These are phyloP conservation scores for Agraylea sexmaculata DNA, from an alignment of 1,140 invertebrate species.

Conservation along the genomic window DNA sequence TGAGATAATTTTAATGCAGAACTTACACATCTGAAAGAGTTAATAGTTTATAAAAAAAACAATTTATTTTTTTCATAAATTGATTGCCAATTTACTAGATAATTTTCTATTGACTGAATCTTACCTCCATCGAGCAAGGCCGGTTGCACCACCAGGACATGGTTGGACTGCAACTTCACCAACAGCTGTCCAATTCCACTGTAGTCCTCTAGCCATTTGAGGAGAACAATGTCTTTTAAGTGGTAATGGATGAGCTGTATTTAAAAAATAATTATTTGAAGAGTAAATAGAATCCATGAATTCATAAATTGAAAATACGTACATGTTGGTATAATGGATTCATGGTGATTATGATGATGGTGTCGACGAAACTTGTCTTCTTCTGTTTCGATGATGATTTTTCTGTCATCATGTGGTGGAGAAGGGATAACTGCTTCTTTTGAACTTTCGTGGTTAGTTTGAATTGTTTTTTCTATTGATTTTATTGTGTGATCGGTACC, in stretches of 20 bases:
- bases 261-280: conserved; percentile 3
- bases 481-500: no score
- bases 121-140: conserved; percentile 70
- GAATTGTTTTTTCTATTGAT: not conserved
- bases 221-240: conserved; percentile 50
- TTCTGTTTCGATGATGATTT: conserved; percentile 23
- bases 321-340: conserved; percentile 9
- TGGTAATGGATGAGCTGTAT: conserved; percentile 9
- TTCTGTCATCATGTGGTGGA: conserved; percentile 25
- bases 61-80: not conserved
- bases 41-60: conserved; percentile 5
- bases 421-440: conserved; percentile 18
- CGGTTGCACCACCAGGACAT: conserved; percentile 79
- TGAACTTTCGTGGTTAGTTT: conserved; percentile 8
- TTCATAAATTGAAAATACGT: not conserved
- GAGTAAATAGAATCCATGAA: conserved; percentile 4
- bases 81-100: not conserved
- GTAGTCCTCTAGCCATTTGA: conserved; percentile 59
- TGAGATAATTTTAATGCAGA: conserved; percentile 17
- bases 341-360: conserved; percentile 19
- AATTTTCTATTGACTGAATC: conserved; percentile 12
- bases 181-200: conserved; percentile 78
- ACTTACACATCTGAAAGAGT: conserved; percentile 18
- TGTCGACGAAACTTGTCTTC: conserved; percentile 19
- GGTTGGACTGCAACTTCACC: conserved; percentile 70